phyloP scores from a whole-genome alignment of 2,797 vertebrate species.

The Remorina albescens region DNA sequence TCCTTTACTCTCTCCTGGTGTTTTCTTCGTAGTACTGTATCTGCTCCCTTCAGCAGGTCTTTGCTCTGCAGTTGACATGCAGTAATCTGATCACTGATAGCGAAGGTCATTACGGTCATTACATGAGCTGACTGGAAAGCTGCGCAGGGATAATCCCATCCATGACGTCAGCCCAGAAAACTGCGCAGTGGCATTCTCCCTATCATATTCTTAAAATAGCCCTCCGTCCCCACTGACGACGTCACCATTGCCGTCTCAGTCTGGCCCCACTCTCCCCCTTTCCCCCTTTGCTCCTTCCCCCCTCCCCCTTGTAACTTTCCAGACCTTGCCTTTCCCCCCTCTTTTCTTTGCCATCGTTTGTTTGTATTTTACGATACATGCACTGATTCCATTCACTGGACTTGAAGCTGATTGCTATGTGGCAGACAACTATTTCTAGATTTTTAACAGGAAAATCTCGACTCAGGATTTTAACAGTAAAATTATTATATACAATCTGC shows the following conservation, averaged over 20 bases:
- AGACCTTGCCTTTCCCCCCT: background rate
- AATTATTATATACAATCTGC: constrained; percentile 16
- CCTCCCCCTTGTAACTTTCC: constrained; percentile 46
- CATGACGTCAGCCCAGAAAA: constrained; percentile 73
- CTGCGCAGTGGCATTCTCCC: constrained; percentile 58
- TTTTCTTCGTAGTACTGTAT: constrained; percentile 32
- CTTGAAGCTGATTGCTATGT: constrained; percentile 40
- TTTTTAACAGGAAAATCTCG: constrained; percentile 22
- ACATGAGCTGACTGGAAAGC: constrained; percentile 66
- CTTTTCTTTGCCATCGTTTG: constrained; percentile 27
- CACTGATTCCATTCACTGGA: constrained; percentile 57
- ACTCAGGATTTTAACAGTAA: constrained; percentile 34
- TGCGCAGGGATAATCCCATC: constrained; percentile 69
- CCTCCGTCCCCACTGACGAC: constrained; percentile 60
- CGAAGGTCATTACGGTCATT: constrained; percentile 73
- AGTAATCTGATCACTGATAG: constrained; percentile 78
- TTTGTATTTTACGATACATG: constrained; percentile 58
- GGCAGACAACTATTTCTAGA: constrained; percentile 17
- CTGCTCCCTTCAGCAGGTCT: constrained; percentile 38
- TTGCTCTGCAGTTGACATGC: constrained; percentile 43
- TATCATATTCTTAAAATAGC: constrained; percentile 81
- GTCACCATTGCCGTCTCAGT: constrained; percentile 68
- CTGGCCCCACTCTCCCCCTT: constrained; percentile 32
- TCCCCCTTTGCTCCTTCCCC: constrained; percentile 34
- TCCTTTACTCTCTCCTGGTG: constrained; percentile 10